Percentiles rank a stretch among this genome's conserved stretches.
Evolutionary conservation across 2,797 vertebrate species (phyloP).

Genomic region (Acanthopagrus latus): DNA sequence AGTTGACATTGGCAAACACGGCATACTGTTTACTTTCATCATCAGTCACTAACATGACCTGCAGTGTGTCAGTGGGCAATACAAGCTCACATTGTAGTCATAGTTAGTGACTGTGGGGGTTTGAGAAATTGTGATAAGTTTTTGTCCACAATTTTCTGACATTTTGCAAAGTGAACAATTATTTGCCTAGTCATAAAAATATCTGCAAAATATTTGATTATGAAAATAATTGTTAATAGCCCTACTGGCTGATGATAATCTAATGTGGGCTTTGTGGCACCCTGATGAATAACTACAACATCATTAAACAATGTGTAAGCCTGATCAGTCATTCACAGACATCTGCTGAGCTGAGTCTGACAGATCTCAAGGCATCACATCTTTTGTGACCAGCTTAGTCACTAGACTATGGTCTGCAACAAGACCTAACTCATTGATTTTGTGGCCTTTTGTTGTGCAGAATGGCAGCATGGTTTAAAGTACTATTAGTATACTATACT

Average conservation of each 20-base stretch:
- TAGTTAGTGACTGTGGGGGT: too few relatives aligned
- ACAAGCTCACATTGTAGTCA: neutral
- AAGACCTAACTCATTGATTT: neutral
- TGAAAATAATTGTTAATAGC: too few relatives aligned
- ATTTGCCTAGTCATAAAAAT: too few relatives aligned
- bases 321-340: slow-evolving; percentile 6
- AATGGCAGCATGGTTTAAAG: neutral
- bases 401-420: neutral
- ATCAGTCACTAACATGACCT: slow-evolving; percentile 38
- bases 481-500: too few relatives aligned
- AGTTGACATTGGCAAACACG: slow-evolving; percentile 45
- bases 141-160: too few relatives aligned
- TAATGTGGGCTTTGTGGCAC: neutral
- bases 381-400: slow-evolving; percentile 1
- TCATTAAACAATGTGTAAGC: neutral
- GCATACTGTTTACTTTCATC: slow-evolving; percentile 47
- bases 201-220: too few relatives aligned
- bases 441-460: neutral
- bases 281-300: neutral
- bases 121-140: too few relatives aligned
- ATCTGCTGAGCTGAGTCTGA: slow-evolving; percentile 13
- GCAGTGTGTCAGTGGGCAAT: slow-evolving; percentile 4
- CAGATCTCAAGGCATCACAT: neutral
- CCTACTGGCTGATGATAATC: neutral
- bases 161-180: too few relatives aligned